phyloP scores from a whole-genome alignment of 2,113 vertebrate species.

The Lepisosteus osseus region DNA sequence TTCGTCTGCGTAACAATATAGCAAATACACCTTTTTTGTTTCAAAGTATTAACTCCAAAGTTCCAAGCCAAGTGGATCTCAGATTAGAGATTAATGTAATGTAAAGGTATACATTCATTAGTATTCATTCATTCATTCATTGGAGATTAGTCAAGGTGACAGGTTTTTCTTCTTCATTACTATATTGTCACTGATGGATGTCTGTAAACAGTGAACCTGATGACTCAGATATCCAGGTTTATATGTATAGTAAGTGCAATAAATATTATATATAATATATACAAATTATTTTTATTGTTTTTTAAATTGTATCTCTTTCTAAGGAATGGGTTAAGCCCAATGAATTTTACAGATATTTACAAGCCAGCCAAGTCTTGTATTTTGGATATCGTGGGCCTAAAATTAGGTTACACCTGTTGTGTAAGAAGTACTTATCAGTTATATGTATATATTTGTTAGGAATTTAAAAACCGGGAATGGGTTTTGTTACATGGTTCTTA shows the following conservation, averaged over 20 bases:
- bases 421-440: slow-evolving; percentile 54
- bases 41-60: too few species aligned
- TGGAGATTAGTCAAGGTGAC: too few species aligned
- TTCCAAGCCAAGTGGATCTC: too few species aligned
- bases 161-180: background rate
- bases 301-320: background rate
- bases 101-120: slow-evolving; percentile 1
- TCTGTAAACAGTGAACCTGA: background rate
- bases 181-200: slow-evolving; percentile 11
- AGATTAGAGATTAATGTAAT: background rate
- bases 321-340: background rate
- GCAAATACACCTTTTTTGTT: too few species aligned
- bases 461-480: slow-evolving; percentile 53
- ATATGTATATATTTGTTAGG: slow-evolving; percentile 70
- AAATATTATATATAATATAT: slow-evolving; percentile 6
- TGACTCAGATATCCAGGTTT: slow-evolving; percentile 2
- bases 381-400: background rate
- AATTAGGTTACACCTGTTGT: slow-evolving; percentile 41
- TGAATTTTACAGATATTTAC: slow-evolving; percentile 4
- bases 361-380: slow-evolving; percentile 4
- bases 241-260: slow-evolving; percentile 23
- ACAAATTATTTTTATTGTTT: background rate
- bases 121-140: background rate
- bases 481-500: slow-evolving; percentile 51
- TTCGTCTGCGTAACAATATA: too few species aligned